Base-by-base conservation (phyloP, 2,888 invertebrate species). In the Philereme transversata region DNA sequence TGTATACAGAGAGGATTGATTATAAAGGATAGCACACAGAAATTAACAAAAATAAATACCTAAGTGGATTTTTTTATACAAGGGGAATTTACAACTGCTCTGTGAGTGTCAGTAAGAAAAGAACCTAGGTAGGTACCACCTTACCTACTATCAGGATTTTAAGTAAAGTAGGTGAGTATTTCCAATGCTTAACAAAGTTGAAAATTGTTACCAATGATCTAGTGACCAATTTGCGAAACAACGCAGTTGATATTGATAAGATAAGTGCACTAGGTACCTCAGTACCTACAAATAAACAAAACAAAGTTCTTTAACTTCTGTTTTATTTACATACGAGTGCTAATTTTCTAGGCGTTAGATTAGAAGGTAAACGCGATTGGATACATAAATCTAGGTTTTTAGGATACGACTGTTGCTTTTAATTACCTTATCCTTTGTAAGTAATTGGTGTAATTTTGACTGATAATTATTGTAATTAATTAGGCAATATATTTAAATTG, bases 231-330 rank as follows among this genome's bases (percentile, higher is more conserved):
- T 22, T 22, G 22, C 3, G 22, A 22, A 64, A 60, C 54, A 60
- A 48, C 64, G 64, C 60, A 64, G 53, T 60, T 52, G 54, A 57
- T 60, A 51, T 7, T 47, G 62, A 64, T 64, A 60, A 64, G 57
- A 54, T 53, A 57, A 57, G 46, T 35, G 22, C 5, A 6, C 38
- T 38, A 1, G 8, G 38, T 45, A 45, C 11, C 6, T 45, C 5
- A 5, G 4, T 22, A 22, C 22, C 5, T 45, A 59, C 22, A 22
- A 22, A 22, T 22, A 46, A 61, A 60, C 57, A 64, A 60, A 51
- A 62, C 58, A 61, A 58, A 62, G 49, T 51, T 46, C 10, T 33
- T 40, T 51, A 53, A 51, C 47, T 45, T 38, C 47, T 50, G 49
- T 22, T 22, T 22, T 54, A 57, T 55, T 47, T 47, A 56, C 56